Percentiles rank a stretch among this genome's conserved stretches.
Evolutionary conservation across 2,888 invertebrate species (phyloP).

Genomic region (Pilophorus perplexus): DNA sequence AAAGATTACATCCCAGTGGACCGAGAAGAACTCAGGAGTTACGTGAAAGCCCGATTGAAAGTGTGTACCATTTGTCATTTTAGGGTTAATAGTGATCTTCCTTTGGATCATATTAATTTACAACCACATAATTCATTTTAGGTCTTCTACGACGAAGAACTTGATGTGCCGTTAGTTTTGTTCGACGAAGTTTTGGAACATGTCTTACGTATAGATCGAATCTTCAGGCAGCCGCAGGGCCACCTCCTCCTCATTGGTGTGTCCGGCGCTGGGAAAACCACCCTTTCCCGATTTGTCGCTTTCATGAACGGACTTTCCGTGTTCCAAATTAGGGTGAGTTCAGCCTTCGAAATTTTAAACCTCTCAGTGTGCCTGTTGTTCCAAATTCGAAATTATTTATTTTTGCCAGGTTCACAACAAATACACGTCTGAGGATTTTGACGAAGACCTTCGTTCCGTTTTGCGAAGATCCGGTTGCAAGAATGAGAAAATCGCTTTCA

Average conservation of each 20-base stretch:
- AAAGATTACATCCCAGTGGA: conserved; percentile 98
- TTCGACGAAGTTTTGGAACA: conserved; percentile 99
- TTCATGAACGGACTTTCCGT: conserved; percentile 99
- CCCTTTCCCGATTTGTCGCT: conserved; percentile 96
- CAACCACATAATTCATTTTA: conserved; percentile 49
- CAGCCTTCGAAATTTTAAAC: no score
- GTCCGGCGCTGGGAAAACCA: conserved; percentile 98
- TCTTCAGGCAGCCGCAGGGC: conserved; percentile 98
- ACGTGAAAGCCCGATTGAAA: conserved; percentile 94
- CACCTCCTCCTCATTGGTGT: conserved; percentile 97
- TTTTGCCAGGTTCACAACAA: conserved; percentile 84
- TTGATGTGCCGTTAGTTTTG: conserved; percentile 95
- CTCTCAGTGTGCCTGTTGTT: no score
- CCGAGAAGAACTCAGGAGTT: conserved; percentile 90
- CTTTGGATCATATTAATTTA: not conserved
- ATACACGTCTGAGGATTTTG: conserved; percentile 97
- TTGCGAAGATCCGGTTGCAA: conserved; percentile 83
- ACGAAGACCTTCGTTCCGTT: conserved; percentile 92
- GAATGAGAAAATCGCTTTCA: conserved; percentile 98
- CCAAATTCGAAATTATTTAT: no score
- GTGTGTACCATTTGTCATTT: no score
- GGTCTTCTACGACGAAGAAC: conserved; percentile 98
- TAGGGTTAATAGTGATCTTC: no score
- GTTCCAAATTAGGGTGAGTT: conserved; percentile 87
- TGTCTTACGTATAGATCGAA: conserved; percentile 95